Evolutionary conservation across 2,113 vertebrate genomes (phyloP), one percentile per base, ranked within the genome.

Genomic region (Gracilinanus agilis): DNA sequence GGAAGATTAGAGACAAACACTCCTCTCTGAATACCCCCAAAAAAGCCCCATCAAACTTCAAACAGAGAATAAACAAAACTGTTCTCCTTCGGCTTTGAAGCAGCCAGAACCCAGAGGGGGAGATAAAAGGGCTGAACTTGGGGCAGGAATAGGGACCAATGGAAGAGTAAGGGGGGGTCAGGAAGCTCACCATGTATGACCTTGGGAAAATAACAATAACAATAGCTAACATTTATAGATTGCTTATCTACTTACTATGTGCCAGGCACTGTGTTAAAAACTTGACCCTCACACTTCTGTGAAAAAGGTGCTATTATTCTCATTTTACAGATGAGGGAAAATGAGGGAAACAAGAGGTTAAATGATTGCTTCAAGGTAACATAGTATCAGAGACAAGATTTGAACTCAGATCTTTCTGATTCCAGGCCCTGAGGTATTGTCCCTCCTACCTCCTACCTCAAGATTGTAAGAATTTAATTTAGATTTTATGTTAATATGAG

Each of bases 21-120:
- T 0, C 0, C 96, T 88, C 90, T 1, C 16, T 95, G 98, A 97
- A 98, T 98, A 98, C 95, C 44, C 44, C 44, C 95, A 97, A 98
- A 97, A 98, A 93, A 25, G 21, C 55, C 55, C 58, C 95, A 96
- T 67, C 90, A 88, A 97, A 96, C 95, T 96, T 97, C 97, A 96
- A 97, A 97, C 56, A 25, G 96, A 94, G 61, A 95, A 95, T 24
- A 94, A 97, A 95, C 94, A 91, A 96, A 97, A 96, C 90, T 92
- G n/a, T 56, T 54, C 56, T 53, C 67, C 95, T 96, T 49, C 6
- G n/a, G 83, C 56, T 94, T 92, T 40, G 56, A 92, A 53, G 44
- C 54, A 58, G 53, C 55, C 93, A 83, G 49, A 96, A 16, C 58
- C 93, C 91, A 83, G n/a, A 40, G 67, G 19, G 67, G 67, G 19